A percentile compares a stretch with the other conserved stretches of the same genome.
Evolutionary conservation across 2,888 invertebrate species (phyloP).

Genomic region (Mantis religiosa): DNA sequence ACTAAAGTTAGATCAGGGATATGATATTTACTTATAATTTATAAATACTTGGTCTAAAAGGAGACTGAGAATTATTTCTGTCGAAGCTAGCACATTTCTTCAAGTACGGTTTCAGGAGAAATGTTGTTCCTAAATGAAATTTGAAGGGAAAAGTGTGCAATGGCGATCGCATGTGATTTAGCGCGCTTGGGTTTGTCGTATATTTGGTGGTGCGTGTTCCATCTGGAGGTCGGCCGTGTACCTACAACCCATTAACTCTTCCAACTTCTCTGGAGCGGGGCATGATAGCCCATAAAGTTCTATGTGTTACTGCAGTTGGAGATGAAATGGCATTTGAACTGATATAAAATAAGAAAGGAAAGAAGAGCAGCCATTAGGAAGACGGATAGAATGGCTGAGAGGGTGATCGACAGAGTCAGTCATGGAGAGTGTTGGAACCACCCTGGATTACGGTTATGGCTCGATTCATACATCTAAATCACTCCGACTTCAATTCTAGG

Average conservation of each 20-base stretch:
- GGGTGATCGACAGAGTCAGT: conserved; percentile 2
- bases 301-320: conserved; percentile 17
- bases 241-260: background rate
- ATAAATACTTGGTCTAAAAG: no score
- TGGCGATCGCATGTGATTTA: background rate
- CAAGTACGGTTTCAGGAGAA: background rate
- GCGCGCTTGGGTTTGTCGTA: background rate
- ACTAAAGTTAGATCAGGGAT: no score
- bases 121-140: background rate
- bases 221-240: background rate
- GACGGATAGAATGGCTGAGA: background rate
- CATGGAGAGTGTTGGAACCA: background rate
- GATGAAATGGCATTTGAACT: background rate
- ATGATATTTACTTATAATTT: no score
- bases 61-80: no score
- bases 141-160: background rate
- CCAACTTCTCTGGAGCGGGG: background rate
- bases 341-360: background rate
- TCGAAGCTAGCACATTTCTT: background rate
- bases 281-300: conserved; percentile 16
- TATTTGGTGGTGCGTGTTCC: background rate
- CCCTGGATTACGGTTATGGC: background rate
- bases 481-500: background rate
- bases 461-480: background rate
- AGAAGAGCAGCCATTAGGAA: background rate